Evolutionary conservation across 2,888 invertebrate species (phyloP), one percentile per base, ranked within the genome.

Genomic region (Diarsia brunnea): DNA sequence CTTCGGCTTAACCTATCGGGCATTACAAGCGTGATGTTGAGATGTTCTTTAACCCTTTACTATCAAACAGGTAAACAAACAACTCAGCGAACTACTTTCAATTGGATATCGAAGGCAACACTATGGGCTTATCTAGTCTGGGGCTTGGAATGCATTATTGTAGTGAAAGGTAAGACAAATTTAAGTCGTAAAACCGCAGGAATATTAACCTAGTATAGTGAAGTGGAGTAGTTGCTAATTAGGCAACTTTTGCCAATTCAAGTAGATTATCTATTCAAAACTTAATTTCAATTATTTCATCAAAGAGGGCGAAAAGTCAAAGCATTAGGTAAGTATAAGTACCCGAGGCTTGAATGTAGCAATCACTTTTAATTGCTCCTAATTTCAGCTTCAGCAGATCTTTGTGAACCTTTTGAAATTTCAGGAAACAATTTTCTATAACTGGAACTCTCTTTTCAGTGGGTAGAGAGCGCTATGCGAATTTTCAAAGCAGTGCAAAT

Each of bases 81-180:
- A 71, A 95, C 91, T 79, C 95, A 84, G 87, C 92, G 97, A 0
- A 97, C 97, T 0, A 97, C 97, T 21, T 97, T 92, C 88, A 97
- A 97, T 69, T 98, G 98, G 97, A 96, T 97, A 79, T 98, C 98
- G 0, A 97, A 97, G 82, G 97, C 97, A 10, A 97, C 97, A 16
- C 91, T 97, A 67, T 98, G 97, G 97, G 98, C 98, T 0, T 97
- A 98, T 73, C 93, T 97, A 58, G 95, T 98, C 7, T 98, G 97
- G 95, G 88, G 95, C 31, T 90, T 97, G 38, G 98, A 98, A 94
- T 97, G 97, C 8, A 96, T 97, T 8, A 94, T 97, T 70, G 97
- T 97, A 0, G 90, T 96, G 1, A 94, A 90, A 93, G 97, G 96
- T 95, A 86, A 85, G 65, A 43, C 5, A 31, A 51, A 4, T 1